Conservation (phyloP, 2,797 vertebrate species). For the Falco concolor region DNA sequence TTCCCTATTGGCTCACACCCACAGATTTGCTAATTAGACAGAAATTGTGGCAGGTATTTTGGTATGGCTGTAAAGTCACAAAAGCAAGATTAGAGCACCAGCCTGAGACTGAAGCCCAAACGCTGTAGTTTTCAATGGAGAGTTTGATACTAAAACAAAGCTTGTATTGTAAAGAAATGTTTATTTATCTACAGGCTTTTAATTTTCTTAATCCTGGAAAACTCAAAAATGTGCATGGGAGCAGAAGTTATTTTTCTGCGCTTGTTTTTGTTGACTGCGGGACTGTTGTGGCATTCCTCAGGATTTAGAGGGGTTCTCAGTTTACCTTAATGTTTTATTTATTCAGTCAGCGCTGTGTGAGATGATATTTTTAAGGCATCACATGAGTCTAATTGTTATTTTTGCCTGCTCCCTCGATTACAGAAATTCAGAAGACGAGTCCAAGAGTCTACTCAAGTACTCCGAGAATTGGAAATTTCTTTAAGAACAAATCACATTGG, state of each 20-base stretch:
- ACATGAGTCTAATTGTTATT: background rate
- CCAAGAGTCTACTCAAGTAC: constrained; percentile 94
- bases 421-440: constrained; percentile 96
- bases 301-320: background rate
- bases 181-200: background rate
- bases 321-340: background rate
- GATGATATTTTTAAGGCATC: background rate
- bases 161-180: background rate
- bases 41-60: background rate
- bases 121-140: background rate
- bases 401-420: constrained; percentile 47
- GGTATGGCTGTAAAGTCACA: background rate
- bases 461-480: constrained; percentile 96
- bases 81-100: background rate
- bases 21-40: background rate
- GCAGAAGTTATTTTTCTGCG: background rate
- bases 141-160: background rate
- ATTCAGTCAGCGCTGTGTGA: background rate
- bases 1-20: background rate
- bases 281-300: background rate
- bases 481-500: constrained; percentile 97
- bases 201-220: background rate
- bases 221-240: background rate
- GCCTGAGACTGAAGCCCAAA: background rate
- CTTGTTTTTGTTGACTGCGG: background rate